Evolutionary conservation across 2,113 vertebrate genomes (phyloP).

Genomic region (Triplophysa dalaica): DNA sequence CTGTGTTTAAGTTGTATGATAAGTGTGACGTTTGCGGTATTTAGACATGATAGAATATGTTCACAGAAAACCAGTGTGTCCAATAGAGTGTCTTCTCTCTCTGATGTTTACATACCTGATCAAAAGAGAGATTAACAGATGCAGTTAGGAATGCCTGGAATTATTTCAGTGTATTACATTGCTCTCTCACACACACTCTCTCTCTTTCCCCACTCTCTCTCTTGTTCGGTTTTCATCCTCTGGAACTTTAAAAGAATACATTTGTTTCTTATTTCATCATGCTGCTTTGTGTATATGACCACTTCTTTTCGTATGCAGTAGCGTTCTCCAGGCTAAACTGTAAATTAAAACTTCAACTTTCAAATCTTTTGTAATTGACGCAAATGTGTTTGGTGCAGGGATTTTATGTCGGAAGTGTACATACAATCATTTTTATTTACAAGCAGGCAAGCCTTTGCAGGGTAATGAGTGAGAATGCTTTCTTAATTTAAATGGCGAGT

Average conservation of each 20-base stretch:
- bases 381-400: slow-evolving; percentile 80
- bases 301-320: slow-evolving; percentile 64
- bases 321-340: slow-evolving; percentile 70
- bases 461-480: slow-evolving; percentile 95
- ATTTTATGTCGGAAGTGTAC: slow-evolving; percentile 80
- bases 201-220: not conserved
- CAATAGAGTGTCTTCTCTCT: slow-evolving; percentile 50
- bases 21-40: slow-evolving; percentile 42
- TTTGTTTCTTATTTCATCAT: slow-evolving; percentile 19
- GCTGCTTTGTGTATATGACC: not conserved
- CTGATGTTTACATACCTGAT: slow-evolving; percentile 68
- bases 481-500: slow-evolving; percentile 99
- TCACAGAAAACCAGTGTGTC: slow-evolving; percentile 54
- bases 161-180: slow-evolving; percentile 53
- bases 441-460: slow-evolving; percentile 84
- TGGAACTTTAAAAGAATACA: slow-evolving; percentile 48
- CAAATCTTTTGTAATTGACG: slow-evolving; percentile 80
- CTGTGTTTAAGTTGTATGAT: slow-evolving; percentile 24
- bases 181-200: not conserved
- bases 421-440: slow-evolving; percentile 92
- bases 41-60: slow-evolving; percentile 46
- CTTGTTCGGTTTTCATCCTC: not conserved
- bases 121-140: slow-evolving; percentile 61
- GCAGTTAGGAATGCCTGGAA: slow-evolving; percentile 60
- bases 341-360: slow-evolving; percentile 76